Base-by-base conservation (phyloP, 1,140 invertebrate species). In the Muscidifurax raptorellus region DNA sequence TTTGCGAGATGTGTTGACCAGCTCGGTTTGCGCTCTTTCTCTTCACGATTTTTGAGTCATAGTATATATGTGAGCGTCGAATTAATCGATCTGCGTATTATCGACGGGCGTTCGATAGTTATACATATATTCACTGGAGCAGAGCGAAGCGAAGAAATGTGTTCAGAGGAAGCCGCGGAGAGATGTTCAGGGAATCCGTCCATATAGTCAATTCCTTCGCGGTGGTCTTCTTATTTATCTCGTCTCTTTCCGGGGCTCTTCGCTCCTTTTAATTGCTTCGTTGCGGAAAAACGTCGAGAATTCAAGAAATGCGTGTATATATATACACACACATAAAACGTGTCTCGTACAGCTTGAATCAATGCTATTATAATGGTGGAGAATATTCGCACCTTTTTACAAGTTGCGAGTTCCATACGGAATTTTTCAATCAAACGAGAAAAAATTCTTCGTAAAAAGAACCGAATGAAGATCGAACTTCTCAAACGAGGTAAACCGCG, bases 331-430 rank as follows among this genome's bases (percentile, higher is more conserved):
- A n/a, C n/a, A n/a, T n/a, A n/a, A n/a, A n/a, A n/a, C n/a, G n/a
- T n/a, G n/a, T 40, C 47, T 28, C 25, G 1, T 7, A 10, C 44
- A 79, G n/a, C 74, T 79, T 64, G 3, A 79, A 72, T 79, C 59
- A 25, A 71, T 36, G 30, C 64, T 44, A n/a, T n/a, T n/a, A n/a
- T n/a, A 40, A 44, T 40, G 52, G 30, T 30, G 32, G 30, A 59
- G 71, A 76, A 75, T 32, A 66, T 86, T 87, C 86, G 86, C 84
- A 64, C 79, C 84, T 89, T 87, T 88, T 84, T 28, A 59, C 27
- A 86, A 88, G 84, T 86, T 59, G n/a, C 52, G 52, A 83, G 7
- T 22, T 0, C 36, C 36, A 30, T 67, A 27, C n/a, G 30, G 25
- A 44, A n/a, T 72, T 76, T 77, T 82, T 78, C n/a, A 5, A 74